Evolutionary conservation across 1,140 invertebrate species (phyloP).

Genomic region (Chironomus striatipennis): DNA sequence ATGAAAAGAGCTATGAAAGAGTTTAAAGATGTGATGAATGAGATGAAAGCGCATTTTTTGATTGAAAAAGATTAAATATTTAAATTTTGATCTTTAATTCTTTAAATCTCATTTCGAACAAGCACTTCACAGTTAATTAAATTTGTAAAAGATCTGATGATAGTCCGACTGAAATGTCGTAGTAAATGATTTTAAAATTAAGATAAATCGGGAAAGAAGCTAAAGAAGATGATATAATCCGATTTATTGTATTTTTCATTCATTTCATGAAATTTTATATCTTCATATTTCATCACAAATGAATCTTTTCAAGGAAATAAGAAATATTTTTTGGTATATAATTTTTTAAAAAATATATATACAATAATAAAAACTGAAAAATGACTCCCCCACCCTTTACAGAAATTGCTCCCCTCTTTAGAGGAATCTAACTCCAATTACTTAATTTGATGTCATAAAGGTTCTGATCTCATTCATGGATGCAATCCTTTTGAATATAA

Average conservation of each 20-base stretch:
- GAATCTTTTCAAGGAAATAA: not conserved
- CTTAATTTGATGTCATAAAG: slow-evolving; percentile 8
- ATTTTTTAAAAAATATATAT: not conserved
- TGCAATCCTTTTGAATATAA: not conserved
- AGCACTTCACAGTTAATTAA: too few species aligned
- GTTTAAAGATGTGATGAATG: not conserved
- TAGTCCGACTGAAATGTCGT: too few species aligned
- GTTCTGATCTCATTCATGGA: not conserved
- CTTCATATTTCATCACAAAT: not conserved
- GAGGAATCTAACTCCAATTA: not conserved
- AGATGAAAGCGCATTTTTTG: not conserved
- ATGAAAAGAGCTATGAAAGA: not conserved
- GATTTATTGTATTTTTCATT: too few species aligned
- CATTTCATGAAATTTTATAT: too few species aligned
- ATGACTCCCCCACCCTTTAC: not conserved
- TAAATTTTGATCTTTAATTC: not conserved
- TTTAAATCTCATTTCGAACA: too few species aligned
- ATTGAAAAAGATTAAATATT: not conserved
- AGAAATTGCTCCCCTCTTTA: not conserved
- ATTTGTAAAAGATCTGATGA: too few species aligned
- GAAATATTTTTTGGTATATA: not conserved
- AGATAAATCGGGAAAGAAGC: too few species aligned
- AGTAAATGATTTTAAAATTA: too few species aligned
- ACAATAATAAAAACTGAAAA: not conserved
- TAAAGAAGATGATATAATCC: too few species aligned